These are phyloP conservation scores for Cottus gobio DNA, from an alignment of 2,113 vertebrate species.

Conservation along the genomic window DNA sequence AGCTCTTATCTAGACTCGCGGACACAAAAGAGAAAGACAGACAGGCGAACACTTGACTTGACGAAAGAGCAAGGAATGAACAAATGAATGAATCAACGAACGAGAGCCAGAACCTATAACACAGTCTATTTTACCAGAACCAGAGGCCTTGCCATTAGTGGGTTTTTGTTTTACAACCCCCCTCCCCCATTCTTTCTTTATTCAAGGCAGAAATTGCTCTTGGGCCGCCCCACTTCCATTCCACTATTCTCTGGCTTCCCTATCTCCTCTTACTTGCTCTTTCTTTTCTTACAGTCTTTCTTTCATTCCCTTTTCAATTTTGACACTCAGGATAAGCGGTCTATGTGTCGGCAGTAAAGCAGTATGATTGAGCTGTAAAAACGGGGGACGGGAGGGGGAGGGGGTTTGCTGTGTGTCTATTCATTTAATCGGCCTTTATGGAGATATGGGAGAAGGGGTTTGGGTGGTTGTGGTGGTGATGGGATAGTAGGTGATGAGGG, in stretches of 20 bases:
- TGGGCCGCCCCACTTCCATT: slow-evolving; percentile 82
- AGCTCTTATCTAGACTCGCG: slow-evolving; percentile 89
- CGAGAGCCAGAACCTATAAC: slow-evolving; percentile 87
- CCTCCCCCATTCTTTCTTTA: slow-evolving; percentile 70
- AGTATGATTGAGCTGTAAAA: slow-evolving; percentile 99
- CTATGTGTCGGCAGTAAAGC: slow-evolving; percentile 87
- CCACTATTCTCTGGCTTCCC: slow-evolving; percentile 86
- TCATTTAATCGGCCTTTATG: slow-evolving; percentile 95
- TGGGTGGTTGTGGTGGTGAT: slow-evolving; percentile 43
- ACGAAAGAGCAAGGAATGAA: slow-evolving; percentile 85
- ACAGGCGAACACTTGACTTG: slow-evolving; percentile 93
- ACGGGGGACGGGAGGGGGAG: slow-evolving; percentile 79
- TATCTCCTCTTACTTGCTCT: slow-evolving; percentile 72
- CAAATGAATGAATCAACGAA: slow-evolving; percentile 86
- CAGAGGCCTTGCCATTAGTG: slow-evolving; percentile 90
- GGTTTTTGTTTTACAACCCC: slow-evolving; percentile 85
- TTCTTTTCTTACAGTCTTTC: slow-evolving; percentile 81
- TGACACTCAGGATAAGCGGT: slow-evolving; percentile 94
- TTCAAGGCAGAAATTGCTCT: slow-evolving; percentile 94
- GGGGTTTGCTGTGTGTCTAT: slow-evolving; percentile 81
- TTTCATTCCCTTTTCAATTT: slow-evolving; percentile 99
- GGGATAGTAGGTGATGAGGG: slow-evolving; percentile 34
- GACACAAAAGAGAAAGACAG: slow-evolving; percentile 87
- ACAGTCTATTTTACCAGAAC: slow-evolving; percentile 95
- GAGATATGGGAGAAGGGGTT: slow-evolving; percentile 86